These are phyloP conservation scores for Cheilosia urbana DNA, from an alignment of 2,888 invertebrate genomes.

Conservation along the genomic window DNA sequence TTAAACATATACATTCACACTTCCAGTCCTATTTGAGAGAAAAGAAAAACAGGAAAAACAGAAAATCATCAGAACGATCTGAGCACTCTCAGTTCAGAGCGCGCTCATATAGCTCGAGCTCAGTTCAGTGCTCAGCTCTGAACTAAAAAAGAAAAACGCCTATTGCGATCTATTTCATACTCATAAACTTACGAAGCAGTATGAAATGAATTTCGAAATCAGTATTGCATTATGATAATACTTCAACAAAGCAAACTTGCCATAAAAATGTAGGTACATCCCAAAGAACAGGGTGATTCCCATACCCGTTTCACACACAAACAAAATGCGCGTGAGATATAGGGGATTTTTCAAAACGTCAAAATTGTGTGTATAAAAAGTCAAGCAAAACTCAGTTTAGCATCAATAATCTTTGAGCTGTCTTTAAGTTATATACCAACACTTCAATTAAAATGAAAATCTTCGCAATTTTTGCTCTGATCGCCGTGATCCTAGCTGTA, in stretches of 20 bases:
- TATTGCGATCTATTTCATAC: no score
- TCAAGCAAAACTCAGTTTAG: neutral
- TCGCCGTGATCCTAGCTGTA: conserved; percentile 40
- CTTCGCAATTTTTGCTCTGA: conserved; percentile 37
- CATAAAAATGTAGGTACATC: neutral
- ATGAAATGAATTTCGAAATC: no score
- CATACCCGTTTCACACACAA: neutral
- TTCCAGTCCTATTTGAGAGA: no score
- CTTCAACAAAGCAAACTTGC: neutral
- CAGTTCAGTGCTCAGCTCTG: no score
- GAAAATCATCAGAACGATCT: no score
- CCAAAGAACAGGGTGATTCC: conserved; percentile 3
- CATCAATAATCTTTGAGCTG: neutral
- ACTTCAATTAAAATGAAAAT: conserved; percentile 46
- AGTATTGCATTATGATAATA: no score
- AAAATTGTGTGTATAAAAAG: conserved; percentile 11
- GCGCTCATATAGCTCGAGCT: no score
- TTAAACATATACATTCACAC: no score
- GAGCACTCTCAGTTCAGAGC: no score
- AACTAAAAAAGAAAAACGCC: no score
- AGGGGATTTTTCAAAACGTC: neutral
- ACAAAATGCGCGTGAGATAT: neutral
- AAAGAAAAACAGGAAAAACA: no score
- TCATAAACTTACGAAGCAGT: no score
- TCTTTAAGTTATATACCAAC: neutral